Conservation (phyloP, 1,140 invertebrate species). For the Oedothorax gibbosus region DNA sequence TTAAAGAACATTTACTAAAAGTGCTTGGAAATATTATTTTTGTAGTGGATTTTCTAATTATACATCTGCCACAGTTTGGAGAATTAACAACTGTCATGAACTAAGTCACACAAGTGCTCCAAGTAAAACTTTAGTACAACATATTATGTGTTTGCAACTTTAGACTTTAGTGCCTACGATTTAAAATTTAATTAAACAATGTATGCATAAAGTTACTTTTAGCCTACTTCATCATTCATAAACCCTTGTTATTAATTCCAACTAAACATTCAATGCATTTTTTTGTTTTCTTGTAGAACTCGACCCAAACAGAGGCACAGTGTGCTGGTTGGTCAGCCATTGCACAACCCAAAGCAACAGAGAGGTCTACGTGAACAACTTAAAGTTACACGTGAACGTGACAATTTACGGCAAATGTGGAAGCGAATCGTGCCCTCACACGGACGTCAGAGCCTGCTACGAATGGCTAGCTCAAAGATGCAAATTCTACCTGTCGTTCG, state of each 20-base stretch:
- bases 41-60: no score
- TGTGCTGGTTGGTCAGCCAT: constrained; percentile 70
- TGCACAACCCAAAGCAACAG: constrained; percentile 68
- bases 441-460: constrained; percentile 59
- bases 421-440: constrained; percentile 62
- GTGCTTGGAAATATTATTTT: no score
- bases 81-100: no score
- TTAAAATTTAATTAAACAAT: no score
- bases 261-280: background rate
- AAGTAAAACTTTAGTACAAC: no score
- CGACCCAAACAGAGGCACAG: background rate
- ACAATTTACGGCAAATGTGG: constrained; percentile 73
- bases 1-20: no score
- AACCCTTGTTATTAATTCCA: background rate
- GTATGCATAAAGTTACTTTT: no score
- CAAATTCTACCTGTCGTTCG: constrained; percentile 68
- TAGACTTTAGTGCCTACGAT: no score
- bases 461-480: constrained; percentile 62
- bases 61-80: no score
- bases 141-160: no score
- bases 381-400: constrained; percentile 69
- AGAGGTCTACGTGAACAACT: constrained; percentile 67
- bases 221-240: background rate
- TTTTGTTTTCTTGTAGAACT: constrained; percentile 11
- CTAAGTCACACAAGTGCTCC: no score